phyloP scores from a whole-genome alignment of 2,888 invertebrate species.

The Patella pellucida region DNA sequence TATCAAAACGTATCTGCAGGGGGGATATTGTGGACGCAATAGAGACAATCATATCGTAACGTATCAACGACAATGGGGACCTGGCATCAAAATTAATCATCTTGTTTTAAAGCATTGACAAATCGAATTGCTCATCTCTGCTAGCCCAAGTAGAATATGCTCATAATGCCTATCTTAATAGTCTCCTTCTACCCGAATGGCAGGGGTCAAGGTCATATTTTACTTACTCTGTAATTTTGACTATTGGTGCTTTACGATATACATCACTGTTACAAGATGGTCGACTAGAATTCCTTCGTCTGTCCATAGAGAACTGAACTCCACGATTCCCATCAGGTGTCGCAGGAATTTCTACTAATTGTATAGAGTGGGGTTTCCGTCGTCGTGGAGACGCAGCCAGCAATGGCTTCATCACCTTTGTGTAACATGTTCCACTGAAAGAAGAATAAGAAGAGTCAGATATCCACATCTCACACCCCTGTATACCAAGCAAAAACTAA shows the following conservation, averaged over 20 bases:
- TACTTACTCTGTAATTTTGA: slow-evolving; percentile 57
- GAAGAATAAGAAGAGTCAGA: slow-evolving; percentile 6
- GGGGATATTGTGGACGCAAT: too few species aligned
- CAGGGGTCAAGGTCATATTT: too few species aligned
- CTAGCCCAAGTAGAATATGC: too few species aligned
- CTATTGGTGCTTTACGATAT: slow-evolving; percentile 35
- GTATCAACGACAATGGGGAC: too few species aligned
- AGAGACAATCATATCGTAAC: too few species aligned
- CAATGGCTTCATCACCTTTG: slow-evolving; percentile 79
- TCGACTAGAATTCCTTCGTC: slow-evolving; percentile 17
- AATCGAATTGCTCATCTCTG: too few species aligned
- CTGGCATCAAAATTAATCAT: too few species aligned
- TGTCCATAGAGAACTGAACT: slow-evolving; percentile 77
- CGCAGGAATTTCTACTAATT: slow-evolving; percentile 85
- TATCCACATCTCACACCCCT: background rate
- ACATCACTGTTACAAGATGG: slow-evolving; percentile 14
- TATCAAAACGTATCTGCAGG: too few species aligned
- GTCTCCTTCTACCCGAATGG: too few species aligned
- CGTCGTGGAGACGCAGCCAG: slow-evolving; percentile 71
- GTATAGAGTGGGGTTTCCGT: slow-evolving; percentile 82
- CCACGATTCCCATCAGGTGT: slow-evolving; percentile 73
- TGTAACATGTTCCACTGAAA: slow-evolving; percentile 83
- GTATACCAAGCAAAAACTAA: too few species aligned
- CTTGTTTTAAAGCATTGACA: too few species aligned
- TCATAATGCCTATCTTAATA: too few species aligned